Evolutionary conservation across 2,797 vertebrate genomes (phyloP), one percentile per base, ranked within the genome.

Genomic region (Neoniphon sammara): DNA sequence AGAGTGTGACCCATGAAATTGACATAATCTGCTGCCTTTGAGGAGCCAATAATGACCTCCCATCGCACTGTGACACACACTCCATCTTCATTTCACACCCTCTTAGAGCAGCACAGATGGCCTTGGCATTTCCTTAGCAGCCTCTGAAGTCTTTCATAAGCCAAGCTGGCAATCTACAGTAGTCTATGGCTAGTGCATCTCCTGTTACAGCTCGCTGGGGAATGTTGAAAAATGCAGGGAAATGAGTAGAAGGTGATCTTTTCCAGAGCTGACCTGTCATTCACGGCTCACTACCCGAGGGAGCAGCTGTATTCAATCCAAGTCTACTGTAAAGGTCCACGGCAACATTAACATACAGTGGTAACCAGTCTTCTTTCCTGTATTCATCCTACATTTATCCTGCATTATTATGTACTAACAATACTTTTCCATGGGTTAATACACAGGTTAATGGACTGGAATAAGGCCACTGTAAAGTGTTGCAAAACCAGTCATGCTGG

Each of bases 21-120:
- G 91, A 93, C 92, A 92, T 93, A 92, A 91, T 91, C 84, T 85
- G 78, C 85, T 81, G 88, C 80, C 90, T 93, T 91, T 91, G 90
- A 92, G 87, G 83, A 89, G 78, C 72, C 85, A 74, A 90, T 93
- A 94, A 94, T 90, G 90, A 91, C 90, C 91, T 85, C 88, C 91
- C 90, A 83, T 91, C 44, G 78, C 87, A 49, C 75, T 73, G 70
- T 83, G 88, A 91, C 90, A 92, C 86, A 85, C 85, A 88, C 89
- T 93, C 91, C 83, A 74, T 93, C 93, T 93, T 90, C 88, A 92
- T 93, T 92, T 93, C 91, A 92, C 91, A 91, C 91, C 89, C 82
- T 87, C 86, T 84, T 87, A 82, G 80, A 90, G 88, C 81, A 82
- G 83, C 85, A 81, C 84, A 90, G 91, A 88, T 92, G 87, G 90